Conservation (phyloP, 2,113 vertebrate genomes). For the Enhydra lutris region DNA sequence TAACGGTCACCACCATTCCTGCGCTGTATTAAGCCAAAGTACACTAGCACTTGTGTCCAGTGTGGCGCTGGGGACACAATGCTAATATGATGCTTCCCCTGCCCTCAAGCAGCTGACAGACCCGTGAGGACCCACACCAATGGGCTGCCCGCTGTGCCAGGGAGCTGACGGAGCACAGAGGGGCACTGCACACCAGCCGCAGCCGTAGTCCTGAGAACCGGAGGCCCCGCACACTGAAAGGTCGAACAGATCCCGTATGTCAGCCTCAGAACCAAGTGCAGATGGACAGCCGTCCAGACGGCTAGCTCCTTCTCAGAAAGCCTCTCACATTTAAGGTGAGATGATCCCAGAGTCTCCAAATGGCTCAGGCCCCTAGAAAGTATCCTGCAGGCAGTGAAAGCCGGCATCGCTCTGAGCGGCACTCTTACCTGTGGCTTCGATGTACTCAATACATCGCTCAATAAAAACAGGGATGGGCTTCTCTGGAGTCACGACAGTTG, state of each 20-base stretch:
- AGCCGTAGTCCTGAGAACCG: neutral
- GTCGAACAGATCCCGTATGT: neutral
- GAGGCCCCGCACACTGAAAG: neutral
- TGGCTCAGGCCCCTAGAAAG: neutral
- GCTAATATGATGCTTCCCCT: neutral
- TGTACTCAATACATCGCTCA: constrained; percentile 95
- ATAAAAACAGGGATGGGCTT: constrained; percentile 95
- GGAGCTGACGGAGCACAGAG: neutral
- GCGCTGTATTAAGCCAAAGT: neutral
- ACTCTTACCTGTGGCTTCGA: constrained; percentile 91
- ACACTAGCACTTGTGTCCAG: neutral
- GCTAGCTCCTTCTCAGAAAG: neutral
- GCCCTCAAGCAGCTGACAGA: neutral
- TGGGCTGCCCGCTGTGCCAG: fast-evolving
- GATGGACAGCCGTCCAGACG: neutral
- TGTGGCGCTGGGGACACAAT: neutral
- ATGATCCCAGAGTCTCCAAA: neutral
- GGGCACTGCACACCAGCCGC: too few species aligned
- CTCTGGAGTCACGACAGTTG: constrained; percentile 87
- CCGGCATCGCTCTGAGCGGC: neutral
- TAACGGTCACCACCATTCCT: neutral
- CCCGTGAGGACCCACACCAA: neutral
- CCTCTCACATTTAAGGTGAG: neutral
- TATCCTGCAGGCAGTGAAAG: neutral
- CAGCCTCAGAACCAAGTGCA: neutral